Conservation (phyloP, 1,140 invertebrate species). For the Leptoteleia sp. region DNA sequence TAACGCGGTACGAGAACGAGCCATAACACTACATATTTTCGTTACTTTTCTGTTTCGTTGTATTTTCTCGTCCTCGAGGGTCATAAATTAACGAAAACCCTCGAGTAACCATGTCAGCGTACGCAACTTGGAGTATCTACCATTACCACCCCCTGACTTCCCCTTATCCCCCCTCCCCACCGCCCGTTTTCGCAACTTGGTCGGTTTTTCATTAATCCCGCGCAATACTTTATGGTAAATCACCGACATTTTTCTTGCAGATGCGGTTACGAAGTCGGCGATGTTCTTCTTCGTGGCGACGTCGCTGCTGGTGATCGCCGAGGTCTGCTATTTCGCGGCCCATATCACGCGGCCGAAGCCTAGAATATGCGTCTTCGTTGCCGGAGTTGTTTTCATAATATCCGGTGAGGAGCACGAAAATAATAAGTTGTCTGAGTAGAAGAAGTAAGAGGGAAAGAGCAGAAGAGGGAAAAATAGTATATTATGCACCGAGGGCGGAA, state of each 20-base stretch:
- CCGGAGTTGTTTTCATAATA: constrained; percentile 84
- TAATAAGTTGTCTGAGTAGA: constrained; percentile 25
- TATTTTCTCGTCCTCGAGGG: too few species aligned
- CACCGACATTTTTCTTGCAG: constrained; percentile 76
- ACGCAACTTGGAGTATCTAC: too few species aligned
- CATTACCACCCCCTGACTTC: too few species aligned
- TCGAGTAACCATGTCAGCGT: too few species aligned
- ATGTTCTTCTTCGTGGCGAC: constrained; percentile 85
- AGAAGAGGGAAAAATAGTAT: too few species aligned
- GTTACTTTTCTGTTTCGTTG: too few species aligned
- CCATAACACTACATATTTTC: too few species aligned
- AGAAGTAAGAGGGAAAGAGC: constrained; percentile 9
- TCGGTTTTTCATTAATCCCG: constrained; percentile 48
- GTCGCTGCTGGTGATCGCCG: constrained; percentile 83
- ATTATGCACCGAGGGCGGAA: too few species aligned
- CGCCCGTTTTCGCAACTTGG: constrained; percentile 13
- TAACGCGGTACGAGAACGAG: too few species aligned
- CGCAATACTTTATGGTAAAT: constrained; percentile 44
- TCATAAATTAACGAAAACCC: too few species aligned
- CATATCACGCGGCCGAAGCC: constrained; percentile 81
- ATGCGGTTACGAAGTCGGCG: constrained; percentile 86
- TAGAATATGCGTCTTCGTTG: constrained; percentile 84
- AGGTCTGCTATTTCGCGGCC: constrained; percentile 84
- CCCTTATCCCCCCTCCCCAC: constrained; percentile 1
- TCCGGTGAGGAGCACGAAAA: constrained; percentile 68